phyloP scores from a whole-genome alignment of 1,140 invertebrate genomes.

The Ridgeia piscesae region DNA sequence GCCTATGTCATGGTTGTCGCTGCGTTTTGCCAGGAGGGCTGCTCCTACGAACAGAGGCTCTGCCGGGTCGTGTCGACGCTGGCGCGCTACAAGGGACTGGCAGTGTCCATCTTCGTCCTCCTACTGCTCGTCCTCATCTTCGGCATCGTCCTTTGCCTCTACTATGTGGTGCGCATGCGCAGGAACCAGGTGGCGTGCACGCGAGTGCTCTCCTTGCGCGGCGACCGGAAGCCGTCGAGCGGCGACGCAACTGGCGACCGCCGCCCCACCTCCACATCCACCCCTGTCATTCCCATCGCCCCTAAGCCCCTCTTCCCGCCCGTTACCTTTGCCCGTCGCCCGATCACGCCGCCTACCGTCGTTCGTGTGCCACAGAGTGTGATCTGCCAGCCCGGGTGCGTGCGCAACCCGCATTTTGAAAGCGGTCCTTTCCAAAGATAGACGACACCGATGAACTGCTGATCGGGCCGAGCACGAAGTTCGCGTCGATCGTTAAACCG shows the following conservation, averaged over 20 bases:
- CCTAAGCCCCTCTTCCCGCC: too few relatives aligned
- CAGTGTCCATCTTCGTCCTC: neutral
- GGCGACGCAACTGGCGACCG: neutral
- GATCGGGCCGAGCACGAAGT: neutral
- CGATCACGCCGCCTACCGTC: neutral
- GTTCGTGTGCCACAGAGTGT: neutral
- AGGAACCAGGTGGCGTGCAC: neutral
- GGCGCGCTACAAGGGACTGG: neutral
- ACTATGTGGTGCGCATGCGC: neutral
- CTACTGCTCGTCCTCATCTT: neutral
- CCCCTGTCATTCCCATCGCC: too few relatives aligned
- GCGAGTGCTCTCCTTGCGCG: neutral
- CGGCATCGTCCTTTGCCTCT: neutral
- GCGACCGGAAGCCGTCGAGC: neutral
- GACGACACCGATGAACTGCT: neutral
- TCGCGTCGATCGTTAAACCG: neutral
- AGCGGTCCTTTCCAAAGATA: too few relatives aligned
- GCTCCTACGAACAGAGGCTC: neutral
- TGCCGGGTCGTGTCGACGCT: neutral
- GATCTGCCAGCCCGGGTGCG: neutral
- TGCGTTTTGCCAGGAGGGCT: neutral
- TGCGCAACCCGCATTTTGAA: neutral
- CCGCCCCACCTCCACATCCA: too few relatives aligned
- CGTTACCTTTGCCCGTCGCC: neutral
- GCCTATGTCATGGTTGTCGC: neutral